Conservation (phyloP, 2,113 vertebrate genomes). For the Muscicapa adusta region DNA sequence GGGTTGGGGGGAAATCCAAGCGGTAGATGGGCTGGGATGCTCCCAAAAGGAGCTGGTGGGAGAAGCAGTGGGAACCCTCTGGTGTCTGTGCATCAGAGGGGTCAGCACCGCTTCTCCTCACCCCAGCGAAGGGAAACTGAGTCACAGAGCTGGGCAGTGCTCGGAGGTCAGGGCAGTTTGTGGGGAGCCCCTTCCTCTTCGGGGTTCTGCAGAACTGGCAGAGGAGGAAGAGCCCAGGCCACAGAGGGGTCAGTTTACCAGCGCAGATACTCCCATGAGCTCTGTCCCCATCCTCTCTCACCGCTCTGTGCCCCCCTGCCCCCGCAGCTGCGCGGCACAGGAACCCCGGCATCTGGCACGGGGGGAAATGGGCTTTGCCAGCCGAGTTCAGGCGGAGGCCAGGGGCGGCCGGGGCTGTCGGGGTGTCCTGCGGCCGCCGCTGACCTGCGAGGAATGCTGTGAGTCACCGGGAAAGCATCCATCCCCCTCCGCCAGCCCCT, state of each 20-base stretch:
- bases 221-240: not conserved
- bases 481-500: not conserved
- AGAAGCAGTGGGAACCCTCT: not conserved
- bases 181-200: not conserved
- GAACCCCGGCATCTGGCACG: rapidly evolving
- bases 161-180: rapidly evolving
- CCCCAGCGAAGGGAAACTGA: not conserved
- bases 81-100: rapidly evolving
- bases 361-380: not conserved
- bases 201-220: not conserved
- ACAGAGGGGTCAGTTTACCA: rapidly evolving
- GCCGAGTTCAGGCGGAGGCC: not conserved
- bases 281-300: not conserved
- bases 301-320: not conserved
- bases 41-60: not conserved
- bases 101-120: rapidly evolving
- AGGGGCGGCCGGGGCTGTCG: not conserved
- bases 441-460: constrained; percentile 39
- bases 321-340: rapidly evolving
- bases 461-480: constrained; percentile 28
- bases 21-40: not conserved
- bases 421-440: not conserved
- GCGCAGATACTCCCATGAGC: rapidly evolving
- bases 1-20: not conserved
- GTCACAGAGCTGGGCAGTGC: not conserved